Evolutionary conservation across 2,888 invertebrate species (phyloP), one percentile per base, ranked within the genome.

Genomic region (Syrphus vitripennis): DNA sequence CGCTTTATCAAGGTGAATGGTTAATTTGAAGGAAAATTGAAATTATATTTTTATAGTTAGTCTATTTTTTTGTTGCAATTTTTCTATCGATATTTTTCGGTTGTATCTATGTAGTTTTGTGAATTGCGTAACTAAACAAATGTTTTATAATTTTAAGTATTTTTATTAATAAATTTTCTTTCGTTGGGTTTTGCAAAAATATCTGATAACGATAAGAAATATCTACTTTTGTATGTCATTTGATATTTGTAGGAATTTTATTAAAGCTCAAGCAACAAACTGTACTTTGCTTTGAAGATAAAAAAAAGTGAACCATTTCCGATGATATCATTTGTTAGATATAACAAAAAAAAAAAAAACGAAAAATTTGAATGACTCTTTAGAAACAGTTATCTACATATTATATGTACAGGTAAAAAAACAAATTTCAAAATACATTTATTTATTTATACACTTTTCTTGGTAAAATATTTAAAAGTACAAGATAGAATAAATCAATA

Each of bases 1-100:
- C n/a, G n/a, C n/a, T n/a, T n/a, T 45, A 55, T 72, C 42, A 57
- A 53, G 74, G 45, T 65, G 65, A 65, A 29, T 45, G 45, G 29
- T 12, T 65, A 48, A 29, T 48, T 45, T 14, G 48, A 65, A 31
- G 31, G 31, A 31, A 65, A 19, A 65, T 48, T 45, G 7, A 19
- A 6, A 40, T 1, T 12, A 21, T 14, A 37, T 21, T 37, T 55
- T 1, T 12, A 21, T 14, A 37, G 14, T 37, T 16, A 40, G 4
- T 29, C 42, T 63, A 26, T 40, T 26, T 16, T 16, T 40, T 61
- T 21, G 6, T 40, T 40, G 12, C 26, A 65, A 12, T 24, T 42
- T 26, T 19, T 45, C 19, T 10, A 16, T 1, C 7, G n/a, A 24
- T 5, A n/a, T 14, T n/a, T 50, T 50, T n/a, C 12, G 14, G 7